Evolutionary conservation across 2,797 vertebrate species (phyloP).

Genomic region (Lutjanus argentimaculatus): DNA sequence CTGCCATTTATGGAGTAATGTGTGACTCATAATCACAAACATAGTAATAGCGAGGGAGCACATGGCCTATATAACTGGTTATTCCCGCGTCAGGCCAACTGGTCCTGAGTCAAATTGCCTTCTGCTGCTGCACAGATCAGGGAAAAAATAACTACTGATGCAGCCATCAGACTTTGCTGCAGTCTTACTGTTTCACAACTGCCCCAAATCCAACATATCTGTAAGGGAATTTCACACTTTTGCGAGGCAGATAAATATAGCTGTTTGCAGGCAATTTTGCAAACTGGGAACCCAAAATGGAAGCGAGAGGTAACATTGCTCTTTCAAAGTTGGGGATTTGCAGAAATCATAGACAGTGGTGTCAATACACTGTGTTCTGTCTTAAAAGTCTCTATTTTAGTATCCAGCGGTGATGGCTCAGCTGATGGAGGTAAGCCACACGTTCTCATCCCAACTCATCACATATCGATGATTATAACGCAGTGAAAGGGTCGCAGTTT

Average conservation of each 20-base stretch:
- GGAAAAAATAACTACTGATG: slow-evolving; percentile 52
- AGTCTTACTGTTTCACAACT: slow-evolving; percentile 12
- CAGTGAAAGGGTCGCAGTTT: too few species aligned
- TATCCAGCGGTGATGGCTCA: neutral
- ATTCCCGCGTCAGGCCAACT: slow-evolving; percentile 72
- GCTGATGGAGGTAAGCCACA: neutral
- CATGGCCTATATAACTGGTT: slow-evolving; percentile 76
- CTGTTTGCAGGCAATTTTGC: neutral
- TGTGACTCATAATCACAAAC: slow-evolving; percentile 75
- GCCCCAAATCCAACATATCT: slow-evolving; percentile 11
- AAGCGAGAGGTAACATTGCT: neutral
- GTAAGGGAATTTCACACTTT: neutral
- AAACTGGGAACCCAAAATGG: neutral
- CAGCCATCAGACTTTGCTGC: slow-evolving; percentile 23
- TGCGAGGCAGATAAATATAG: neutral
- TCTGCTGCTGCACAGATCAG: slow-evolving; percentile 61
- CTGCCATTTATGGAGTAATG: slow-evolving; percentile 58
- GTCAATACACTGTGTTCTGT: neutral
- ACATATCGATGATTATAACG: neutral
- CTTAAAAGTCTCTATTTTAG: neutral
- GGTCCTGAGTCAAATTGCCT: slow-evolving; percentile 66
- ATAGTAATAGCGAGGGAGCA: slow-evolving; percentile 66
- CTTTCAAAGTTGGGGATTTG: too few species aligned
- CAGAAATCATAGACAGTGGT: neutral
- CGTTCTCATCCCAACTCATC: too few species aligned